Conservation (phyloP, 2,113 vertebrate genomes). For the Albula goreensis region DNA sequence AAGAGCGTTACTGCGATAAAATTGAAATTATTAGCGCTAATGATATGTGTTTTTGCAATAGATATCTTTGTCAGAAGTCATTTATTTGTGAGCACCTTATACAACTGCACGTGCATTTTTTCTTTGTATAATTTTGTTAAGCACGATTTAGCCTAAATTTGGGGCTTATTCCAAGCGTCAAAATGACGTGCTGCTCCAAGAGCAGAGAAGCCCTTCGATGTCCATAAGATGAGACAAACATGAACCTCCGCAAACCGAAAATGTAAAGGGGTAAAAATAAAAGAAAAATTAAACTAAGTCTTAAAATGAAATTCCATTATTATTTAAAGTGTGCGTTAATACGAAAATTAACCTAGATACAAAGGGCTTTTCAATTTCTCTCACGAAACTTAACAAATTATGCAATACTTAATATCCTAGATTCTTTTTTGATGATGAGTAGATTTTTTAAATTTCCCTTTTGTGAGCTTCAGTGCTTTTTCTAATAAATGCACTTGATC, state of each 20-base stretch:
- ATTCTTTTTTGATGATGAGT: not conserved
- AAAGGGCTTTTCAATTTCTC: not conserved
- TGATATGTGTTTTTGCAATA: not conserved
- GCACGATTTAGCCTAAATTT: not conserved
- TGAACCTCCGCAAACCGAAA: not conserved
- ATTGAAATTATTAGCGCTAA: not conserved
- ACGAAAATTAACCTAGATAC: not conserved
- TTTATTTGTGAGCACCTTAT: slow-evolving; percentile 13
- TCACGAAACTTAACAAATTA: not conserved
- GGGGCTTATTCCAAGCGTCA: not conserved
- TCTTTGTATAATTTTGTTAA: slow-evolving; percentile 5
- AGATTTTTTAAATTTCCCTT: not conserved
- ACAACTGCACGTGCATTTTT: slow-evolving; percentile 10
- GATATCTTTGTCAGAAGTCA: not conserved
- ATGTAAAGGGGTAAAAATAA: not conserved
- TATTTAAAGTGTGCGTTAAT: no score
- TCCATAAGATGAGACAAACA: slow-evolving; percentile 4
- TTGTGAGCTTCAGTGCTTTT: not conserved
- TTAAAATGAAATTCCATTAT: no score
- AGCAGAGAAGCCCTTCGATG: not conserved
- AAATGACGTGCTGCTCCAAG: slow-evolving; percentile 17
- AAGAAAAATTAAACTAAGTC: no score
- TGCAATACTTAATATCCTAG: slow-evolving; percentile 4
- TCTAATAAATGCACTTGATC: slow-evolving; percentile 3
- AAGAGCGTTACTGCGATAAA: slow-evolving; percentile 21